Evolutionary conservation across 1,140 invertebrate genomes (phyloP).

Genomic region (Mercenaria mercenaria): DNA sequence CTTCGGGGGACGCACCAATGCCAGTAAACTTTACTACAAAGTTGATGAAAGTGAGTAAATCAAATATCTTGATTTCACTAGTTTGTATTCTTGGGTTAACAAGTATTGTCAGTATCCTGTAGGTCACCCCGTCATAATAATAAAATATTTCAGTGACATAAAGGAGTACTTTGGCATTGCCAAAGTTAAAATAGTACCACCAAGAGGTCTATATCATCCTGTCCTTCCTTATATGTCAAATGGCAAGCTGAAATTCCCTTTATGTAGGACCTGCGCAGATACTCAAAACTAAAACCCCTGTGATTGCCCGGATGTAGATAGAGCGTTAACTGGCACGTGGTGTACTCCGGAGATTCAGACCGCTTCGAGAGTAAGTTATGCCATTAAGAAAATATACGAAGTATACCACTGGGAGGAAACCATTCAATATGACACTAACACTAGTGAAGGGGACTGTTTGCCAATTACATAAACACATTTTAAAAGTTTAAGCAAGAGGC

Average conservation of each 20-base stretch:
- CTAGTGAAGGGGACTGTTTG: not conserved
- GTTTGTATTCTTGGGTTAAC: conserved; percentile 9
- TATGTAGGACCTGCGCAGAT: too few relatives aligned
- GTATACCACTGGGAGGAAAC: too few relatives aligned
- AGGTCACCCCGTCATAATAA: conserved; percentile 42
- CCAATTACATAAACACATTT: not conserved
- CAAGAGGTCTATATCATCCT: conserved; percentile 43
- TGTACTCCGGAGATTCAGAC: not conserved
- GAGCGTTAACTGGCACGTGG: too few relatives aligned
- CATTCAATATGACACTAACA: not conserved
- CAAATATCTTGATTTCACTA: conserved; percentile 26
- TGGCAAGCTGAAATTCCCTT: conserved; percentile 42
- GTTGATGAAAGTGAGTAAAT: not conserved
- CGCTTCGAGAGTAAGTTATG: not conserved
- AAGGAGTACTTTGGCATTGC: conserved; percentile 13
- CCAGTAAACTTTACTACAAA: conserved; percentile 36
- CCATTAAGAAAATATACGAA: too few relatives aligned
- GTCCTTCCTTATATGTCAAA: conserved; percentile 42
- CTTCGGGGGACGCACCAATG: conserved; percentile 41
- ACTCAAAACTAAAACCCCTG: conserved; percentile 9
- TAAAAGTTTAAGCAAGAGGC: conserved; percentile 53
- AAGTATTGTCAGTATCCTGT: conserved; percentile 51
- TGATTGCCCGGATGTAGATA: not conserved
- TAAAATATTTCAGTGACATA: not conserved
- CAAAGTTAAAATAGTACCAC: conserved; percentile 31